Evolutionary conservation across 1,140 invertebrate genomes (phyloP).

Genomic region (Tribolium castaneum): DNA sequence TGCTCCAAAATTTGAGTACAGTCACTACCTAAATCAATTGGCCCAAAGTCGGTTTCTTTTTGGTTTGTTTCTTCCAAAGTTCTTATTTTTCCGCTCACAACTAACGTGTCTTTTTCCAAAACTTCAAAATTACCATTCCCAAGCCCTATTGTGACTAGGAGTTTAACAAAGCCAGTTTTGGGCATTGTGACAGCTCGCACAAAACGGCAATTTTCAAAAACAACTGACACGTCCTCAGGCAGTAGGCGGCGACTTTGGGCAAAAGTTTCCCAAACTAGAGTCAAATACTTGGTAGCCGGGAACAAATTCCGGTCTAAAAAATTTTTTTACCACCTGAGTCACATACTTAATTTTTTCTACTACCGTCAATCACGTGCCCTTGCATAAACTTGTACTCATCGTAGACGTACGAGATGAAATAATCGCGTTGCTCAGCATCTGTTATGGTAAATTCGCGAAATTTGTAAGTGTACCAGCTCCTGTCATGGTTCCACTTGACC

Average conservation of each 20-base stretch:
- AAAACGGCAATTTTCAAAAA: conserved; percentile 90
- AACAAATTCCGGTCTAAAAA: conserved; percentile 75
- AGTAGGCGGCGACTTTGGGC: conserved; percentile 74
- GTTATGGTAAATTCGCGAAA: neutral
- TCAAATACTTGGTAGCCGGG: conserved; percentile 89
- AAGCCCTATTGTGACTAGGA: neutral
- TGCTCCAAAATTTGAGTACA: neutral
- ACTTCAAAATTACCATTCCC: neutral
- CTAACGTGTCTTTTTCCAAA: neutral
- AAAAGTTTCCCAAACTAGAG: conserved; percentile 89
- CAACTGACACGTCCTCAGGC: conserved; percentile 80
- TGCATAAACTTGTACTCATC: conserved; percentile 80
- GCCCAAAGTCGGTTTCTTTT: neutral
- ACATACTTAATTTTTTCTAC: neutral
- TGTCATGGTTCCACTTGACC: conserved; percentile 73
- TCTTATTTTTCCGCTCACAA: neutral
- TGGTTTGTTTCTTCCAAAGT: neutral
- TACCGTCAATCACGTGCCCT: conserved; percentile 87
- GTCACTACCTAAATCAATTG: neutral
- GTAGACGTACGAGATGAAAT: conserved; percentile 65
- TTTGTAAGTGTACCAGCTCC: conserved; percentile 45
- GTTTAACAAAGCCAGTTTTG: neutral
- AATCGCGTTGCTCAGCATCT: conserved; percentile 62
- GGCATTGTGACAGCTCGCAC: conserved; percentile 78
- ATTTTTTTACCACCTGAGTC: neutral